These are phyloP conservation scores for Sorex araneus DNA, from an alignment of 2,113 vertebrate species.

Conservation along the genomic window DNA sequence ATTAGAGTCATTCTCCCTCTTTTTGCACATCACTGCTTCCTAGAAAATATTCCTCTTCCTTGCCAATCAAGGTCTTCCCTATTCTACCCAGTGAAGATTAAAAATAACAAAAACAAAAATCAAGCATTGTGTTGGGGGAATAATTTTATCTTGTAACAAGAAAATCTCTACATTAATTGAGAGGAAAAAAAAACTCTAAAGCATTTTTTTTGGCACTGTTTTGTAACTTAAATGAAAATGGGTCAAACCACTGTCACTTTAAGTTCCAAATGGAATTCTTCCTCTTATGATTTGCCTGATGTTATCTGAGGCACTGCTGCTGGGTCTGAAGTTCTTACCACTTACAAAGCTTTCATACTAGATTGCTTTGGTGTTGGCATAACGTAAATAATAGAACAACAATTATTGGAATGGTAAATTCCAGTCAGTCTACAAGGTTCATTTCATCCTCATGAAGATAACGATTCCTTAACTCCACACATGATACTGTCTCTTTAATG, in stretches of 20 bases:
- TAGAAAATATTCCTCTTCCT: not conserved
- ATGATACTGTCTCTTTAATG: not conserved
- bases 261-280: not conserved
- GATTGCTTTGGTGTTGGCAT: not conserved
- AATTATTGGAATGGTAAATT: not conserved
- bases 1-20: not conserved
- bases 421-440: not conserved
- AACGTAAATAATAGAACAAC: not conserved
- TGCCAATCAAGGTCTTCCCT: not conserved
- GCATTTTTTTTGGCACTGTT: no score
- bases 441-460: not conserved
- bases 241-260: constrained; percentile 18
- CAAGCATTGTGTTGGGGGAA: not conserved
- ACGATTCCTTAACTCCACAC: not conserved
- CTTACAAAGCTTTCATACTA: not conserved
- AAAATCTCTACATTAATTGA: not conserved
- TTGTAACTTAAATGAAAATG: not conserved
- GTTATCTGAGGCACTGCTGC: not conserved
- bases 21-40: not conserved
- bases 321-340: not conserved
- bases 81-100: not conserved
- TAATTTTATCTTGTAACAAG: not conserved
- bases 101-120: not conserved
- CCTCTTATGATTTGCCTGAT: constrained; percentile 33
- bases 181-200: no score